phyloP scores from a whole-genome alignment of 2,113 vertebrate genomes.

The Heterotis niloticus region DNA sequence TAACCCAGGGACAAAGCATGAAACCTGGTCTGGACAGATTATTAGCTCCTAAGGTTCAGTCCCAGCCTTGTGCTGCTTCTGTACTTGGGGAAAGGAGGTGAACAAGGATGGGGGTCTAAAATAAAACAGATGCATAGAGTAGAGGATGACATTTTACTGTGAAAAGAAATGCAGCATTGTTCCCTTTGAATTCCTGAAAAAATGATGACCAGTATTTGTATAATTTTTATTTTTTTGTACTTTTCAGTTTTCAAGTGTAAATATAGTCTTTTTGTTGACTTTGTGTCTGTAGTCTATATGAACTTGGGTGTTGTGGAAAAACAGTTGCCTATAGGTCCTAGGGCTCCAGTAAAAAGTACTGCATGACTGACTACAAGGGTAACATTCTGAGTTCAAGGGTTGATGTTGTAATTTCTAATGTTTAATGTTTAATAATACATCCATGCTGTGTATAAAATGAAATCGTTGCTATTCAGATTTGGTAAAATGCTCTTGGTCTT shows the following conservation, averaged over 20 bases:
- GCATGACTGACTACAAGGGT: constrained; percentile 20
- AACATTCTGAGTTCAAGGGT: neutral
- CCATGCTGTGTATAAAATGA: neutral
- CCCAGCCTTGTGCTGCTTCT: neutral
- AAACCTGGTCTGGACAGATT: constrained; percentile 96
- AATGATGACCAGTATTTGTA: constrained; percentile 19
- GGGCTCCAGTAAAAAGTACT: constrained; percentile 1
- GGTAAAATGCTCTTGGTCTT: neutral
- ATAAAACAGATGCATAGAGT: neutral
- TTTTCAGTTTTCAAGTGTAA: constrained; percentile 2
- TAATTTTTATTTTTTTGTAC: constrained; percentile 19
- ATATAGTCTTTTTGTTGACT: constrained; percentile 3
- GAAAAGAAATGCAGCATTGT: constrained; percentile 14
- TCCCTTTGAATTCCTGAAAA: constrained; percentile 13
- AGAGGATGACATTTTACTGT: constrained; percentile 10
- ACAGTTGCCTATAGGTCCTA: neutral
- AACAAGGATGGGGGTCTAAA: neutral
- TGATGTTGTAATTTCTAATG: neutral
- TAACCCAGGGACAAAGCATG: constrained; percentile 87
- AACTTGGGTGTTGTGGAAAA: constrained; percentile 15
- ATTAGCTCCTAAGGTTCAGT: constrained; percentile 78
- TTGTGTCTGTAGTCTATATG: neutral
- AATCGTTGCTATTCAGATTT: constrained; percentile 16
- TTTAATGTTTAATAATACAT: constrained; percentile 9
- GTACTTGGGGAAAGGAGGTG: neutral